Percentiles rank a stretch among this genome's conserved stretches.
These are phyloP conservation scores for Latheticus oryzae DNA, from an alignment of 2,888 invertebrate genomes.

Conservation along the genomic window DNA sequence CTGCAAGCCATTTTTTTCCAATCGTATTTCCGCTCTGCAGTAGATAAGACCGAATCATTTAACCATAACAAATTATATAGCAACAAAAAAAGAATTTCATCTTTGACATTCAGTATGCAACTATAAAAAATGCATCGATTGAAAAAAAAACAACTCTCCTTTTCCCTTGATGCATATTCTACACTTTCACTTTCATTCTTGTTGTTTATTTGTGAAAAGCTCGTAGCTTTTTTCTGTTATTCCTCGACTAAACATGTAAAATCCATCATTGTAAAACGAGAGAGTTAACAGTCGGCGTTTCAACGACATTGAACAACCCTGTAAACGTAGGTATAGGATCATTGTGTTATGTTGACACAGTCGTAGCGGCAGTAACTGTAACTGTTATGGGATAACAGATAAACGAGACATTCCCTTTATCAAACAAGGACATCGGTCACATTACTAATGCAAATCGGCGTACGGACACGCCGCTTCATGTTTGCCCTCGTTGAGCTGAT, in stretches of 20 bases:
- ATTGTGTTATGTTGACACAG: conserved; percentile 48
- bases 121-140: too few relatives aligned
- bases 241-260: too few relatives aligned
- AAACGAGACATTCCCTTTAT: conserved; percentile 58
- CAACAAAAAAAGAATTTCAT: too few relatives aligned
- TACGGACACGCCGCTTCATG: conserved; percentile 56
- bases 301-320: conserved; percentile 23
- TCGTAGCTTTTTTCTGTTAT: too few relatives aligned
- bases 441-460: conserved; percentile 62
- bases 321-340: conserved; percentile 34
- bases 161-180: too few relatives aligned
- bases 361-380: conserved; percentile 47
- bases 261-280: conserved; percentile 28
- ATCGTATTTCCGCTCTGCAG: conserved; percentile 27
- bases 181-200: too few relatives aligned
- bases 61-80: too few relatives aligned
- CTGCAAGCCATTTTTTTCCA: conserved; percentile 28
- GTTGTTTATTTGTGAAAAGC: too few relatives aligned
- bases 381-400: conserved; percentile 49
- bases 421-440: conserved; percentile 60
- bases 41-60: conserved; percentile 24
- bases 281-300: conserved; percentile 18
- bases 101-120: too few relatives aligned
- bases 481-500: conserved; percentile 58
- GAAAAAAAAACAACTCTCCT: too few relatives aligned